Base-by-base conservation (phyloP, 37 sponge, comb jelly and placozoan species). In the Amphimedon queenslandica region DNA sequence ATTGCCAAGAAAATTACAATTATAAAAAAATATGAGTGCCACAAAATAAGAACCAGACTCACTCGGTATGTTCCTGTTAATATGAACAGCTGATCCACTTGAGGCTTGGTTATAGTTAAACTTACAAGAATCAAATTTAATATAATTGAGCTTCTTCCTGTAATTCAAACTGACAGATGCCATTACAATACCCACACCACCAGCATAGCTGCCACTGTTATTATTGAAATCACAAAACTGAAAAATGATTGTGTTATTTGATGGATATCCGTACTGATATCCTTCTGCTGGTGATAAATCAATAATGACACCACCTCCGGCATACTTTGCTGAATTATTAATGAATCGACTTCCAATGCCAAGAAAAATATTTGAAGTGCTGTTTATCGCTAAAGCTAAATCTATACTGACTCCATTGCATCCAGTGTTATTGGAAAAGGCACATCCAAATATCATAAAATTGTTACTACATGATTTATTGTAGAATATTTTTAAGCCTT, bases 71-170 rank as follows among this genome's bases (percentile, higher is more conserved):
- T n/a, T 60, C 8, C 5, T 11, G 5, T 11, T 60, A 6, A 60
- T 60, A 11, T 60, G 24, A 25, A 60, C 27, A 25, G 61, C 61
- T 60, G 61, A 11, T 60, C 61, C 61, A 25, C 61, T 25, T n/a
- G 8, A n/a, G 23, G 27, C 61, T n/a, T 25, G 8, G 61, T 60
- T 60, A 6, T 60, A n/a, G 5, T 25, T n/a, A 60, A 60, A 60
- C 5, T 6, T n/a, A 60, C 61, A 60, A n/a, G 8, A n/a, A n/a
- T 60, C 27, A n/a, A 60, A 60, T 25, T n/a, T 60, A 25, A 5
- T 60, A 60, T 60, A n/a, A 11, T 25, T 6, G 5, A 60, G 5
- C 28, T 25, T 11, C 5, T n/a, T 60, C 23, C 61, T 60, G 28
- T 5, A n/a, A 60, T 60, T 60, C 24, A n/a, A 6, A 60, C 27